Base-by-base conservation (phyloP, 2,888 invertebrate species). In the Lasioglossum malachurum region DNA sequence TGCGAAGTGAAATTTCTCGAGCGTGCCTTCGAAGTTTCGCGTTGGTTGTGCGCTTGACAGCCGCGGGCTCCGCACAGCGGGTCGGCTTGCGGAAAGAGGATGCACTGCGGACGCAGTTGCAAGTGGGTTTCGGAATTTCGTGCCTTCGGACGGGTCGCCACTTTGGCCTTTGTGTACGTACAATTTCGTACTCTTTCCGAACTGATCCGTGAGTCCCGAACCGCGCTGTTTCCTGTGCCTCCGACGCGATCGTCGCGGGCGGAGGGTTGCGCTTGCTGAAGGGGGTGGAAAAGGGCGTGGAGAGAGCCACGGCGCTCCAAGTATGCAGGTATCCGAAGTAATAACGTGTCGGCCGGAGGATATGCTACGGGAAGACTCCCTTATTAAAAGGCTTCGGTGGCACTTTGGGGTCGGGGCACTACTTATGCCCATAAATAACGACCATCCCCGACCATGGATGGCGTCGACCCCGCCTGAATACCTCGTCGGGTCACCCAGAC, bases 381-480 rank as follows among this genome's bases (percentile, higher is more conserved):
- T 92, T 94, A 93, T 93, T 93, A 93, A 92, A 94, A 92, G 91
- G 91, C 91, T 91, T 91, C 87, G 91, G 88, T 91, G 91, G 86
- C 91, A 92, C 91, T 92, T 89, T 87, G 87, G 87, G 86, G 89
- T 89, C 83, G 89, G 86, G 82, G 67, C 67, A 82, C 88, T 88
- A 87, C 87, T 89, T 84, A 88, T 83, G 90, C 88, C 86, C 88
- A 89, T 89, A 92, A 92, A 92, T 92, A 91, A 92, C 91, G 75
- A 79, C 44, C 82, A 46, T 23, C n/a, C 73, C 49, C 67, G 53
- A 31, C 75, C 19, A 49, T n/a, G 73, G n/a, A 27, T 27, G 69
- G 23, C 71, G 44, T 27, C 23, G 77, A 31, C 4, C 10, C 4
- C 12, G 38, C 31, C 35, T 8, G 82, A 85, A 82, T 85, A 74